Base-by-base conservation (phyloP, 1,140 invertebrate genomes). In the Drosophila neocordata region DNA sequence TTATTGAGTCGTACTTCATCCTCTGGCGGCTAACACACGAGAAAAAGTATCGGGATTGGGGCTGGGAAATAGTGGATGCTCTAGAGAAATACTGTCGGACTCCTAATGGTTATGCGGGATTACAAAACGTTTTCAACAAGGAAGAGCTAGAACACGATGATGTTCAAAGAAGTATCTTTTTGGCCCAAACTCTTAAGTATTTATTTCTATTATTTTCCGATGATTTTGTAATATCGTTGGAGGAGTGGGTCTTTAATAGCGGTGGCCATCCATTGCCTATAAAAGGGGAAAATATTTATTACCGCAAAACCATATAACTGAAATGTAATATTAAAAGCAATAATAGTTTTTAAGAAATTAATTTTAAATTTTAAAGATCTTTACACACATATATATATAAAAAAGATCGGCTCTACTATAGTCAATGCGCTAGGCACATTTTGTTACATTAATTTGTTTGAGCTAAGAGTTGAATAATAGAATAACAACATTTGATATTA, bases 191-290 rank as follows among this genome's bases (percentile, higher is more conserved):
- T 20, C 94, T 99, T 12, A 99, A 99, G 94, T 75, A 69, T 24
- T 75, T 75, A 41, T 75, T 98, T 93, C 94, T 99, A 65, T 94
- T 99, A 55, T 99, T 99, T 93, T 97, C 97, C 41, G 97, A 99
- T 62, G 98, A 99, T 92, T 94, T 94, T 66, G 93, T 98, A 24
- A 93, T 99, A 62, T 95, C 97, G 0, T 93, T 99, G 20, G 96
- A 99, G 91, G 95, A 99, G 79, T 99, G 98, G 98, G 97, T 99
- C 4, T 97, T 99, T 92, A 99, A 99, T 91, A 99, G 98, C 0
- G 98, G 99, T 92, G 98, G 97, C 6, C 98, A 99, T 93, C 96
- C 98, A 6, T 93, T 99, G 52, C 98, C 97, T 11, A 95, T 99
- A 64, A 95, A 94, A 91, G 94, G 94, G 9, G 93, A 93, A n/a